Evolutionary conservation across 2,888 invertebrate species (phyloP).

Genomic region (Catocala sponsa): DNA sequence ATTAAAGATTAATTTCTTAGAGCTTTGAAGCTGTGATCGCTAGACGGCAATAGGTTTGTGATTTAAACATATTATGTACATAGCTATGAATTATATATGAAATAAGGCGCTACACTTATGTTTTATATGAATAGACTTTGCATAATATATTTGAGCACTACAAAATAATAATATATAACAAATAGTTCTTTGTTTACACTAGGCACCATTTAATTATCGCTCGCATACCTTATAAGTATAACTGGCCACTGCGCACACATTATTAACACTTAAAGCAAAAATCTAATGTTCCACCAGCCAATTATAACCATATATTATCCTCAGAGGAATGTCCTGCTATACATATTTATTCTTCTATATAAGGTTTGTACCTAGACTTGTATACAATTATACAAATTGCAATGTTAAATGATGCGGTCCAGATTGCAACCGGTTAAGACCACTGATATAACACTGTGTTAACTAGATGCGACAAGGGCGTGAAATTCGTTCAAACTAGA

Average conservation of each 20-base stretch:
- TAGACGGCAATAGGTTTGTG: no score
- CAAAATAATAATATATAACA: no score
- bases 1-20: no score
- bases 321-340: constrained; percentile 43
- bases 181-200: constrained; percentile 35
- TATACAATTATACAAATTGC: constrained; percentile 58
- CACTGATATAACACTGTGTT: constrained; percentile 28
- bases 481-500: constrained; percentile 53
- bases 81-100: no score
- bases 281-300: constrained; percentile 29
- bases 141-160: no score
- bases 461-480: constrained; percentile 62
- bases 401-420: constrained; percentile 58
- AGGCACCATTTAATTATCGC: constrained; percentile 20
- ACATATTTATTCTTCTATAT: constrained; percentile 37
- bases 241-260: neutral
- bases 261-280: constrained; percentile 21
- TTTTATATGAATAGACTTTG: no score
- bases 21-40: no score
- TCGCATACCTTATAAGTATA: constrained; percentile 27
- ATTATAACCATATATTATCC: constrained; percentile 42
- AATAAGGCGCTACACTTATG: no score
- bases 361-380: constrained; percentile 47
- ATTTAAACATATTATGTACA: no score
- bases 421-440: constrained; percentile 59